Evolutionary conservation across 2,797 vertebrate species (phyloP).

Genomic region (Heliangelus exortis): DNA sequence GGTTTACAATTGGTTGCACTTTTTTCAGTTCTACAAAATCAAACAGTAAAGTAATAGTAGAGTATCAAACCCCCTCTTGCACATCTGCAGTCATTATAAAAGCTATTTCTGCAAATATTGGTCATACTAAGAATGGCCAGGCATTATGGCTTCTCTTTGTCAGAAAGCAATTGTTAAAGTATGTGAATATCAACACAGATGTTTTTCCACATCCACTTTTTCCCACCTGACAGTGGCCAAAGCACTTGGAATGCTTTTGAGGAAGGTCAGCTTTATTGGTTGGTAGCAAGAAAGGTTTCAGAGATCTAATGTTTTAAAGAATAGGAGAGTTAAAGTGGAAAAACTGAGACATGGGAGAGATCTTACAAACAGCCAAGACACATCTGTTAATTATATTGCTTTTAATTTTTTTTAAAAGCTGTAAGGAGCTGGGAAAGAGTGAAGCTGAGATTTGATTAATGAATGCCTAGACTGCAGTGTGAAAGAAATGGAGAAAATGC

Average conservation of each 20-base stretch:
- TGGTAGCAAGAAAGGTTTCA: neutral
- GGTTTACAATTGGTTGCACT: neutral
- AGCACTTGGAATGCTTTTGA: neutral
- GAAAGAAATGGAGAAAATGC: neutral
- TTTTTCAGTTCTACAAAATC: neutral
- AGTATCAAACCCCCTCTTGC: neutral
- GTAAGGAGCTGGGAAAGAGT: neutral
- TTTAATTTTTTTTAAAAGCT: neutral
- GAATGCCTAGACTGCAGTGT: neutral
- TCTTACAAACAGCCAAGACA: neutral
- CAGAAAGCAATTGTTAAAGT: neutral
- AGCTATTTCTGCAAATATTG: neutral
- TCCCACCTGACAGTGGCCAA: neutral
- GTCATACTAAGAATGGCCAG: neutral
- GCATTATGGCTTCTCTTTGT: neutral
- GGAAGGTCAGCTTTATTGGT: neutral
- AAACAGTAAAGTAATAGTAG: neutral
- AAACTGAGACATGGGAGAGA: neutral
- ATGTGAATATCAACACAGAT: neutral
- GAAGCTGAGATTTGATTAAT: conserved; percentile 23
- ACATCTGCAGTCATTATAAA: neutral
- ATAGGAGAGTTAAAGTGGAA: neutral
- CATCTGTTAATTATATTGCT: conserved; percentile 38
- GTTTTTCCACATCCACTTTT: neutral
- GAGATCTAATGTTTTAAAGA: neutral